Base-by-base conservation (phyloP, 2,888 invertebrate genomes). In the Lutraria lutraria region DNA sequence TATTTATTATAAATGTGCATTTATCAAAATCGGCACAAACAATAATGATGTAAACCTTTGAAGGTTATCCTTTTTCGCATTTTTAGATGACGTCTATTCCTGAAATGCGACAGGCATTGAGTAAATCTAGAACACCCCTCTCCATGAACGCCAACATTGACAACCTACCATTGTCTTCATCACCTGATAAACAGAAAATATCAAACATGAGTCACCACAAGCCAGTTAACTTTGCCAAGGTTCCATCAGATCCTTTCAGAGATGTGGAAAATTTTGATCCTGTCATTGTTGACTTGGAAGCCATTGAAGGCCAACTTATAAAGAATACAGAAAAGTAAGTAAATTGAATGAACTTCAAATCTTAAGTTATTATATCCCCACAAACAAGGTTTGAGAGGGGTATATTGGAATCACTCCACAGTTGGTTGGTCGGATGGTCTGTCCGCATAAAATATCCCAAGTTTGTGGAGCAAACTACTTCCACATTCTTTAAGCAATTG, bases 251-350 rank as follows among this genome's bases (percentile, higher is more conserved):
- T 79, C 21, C 34, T 34, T 34, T 53, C 4, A 56, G 19, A 60
- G 60, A 81, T 52, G 54, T 85, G 29, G 88, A 83, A 8, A 89
- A 86, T 60, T 89, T 92, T 86, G 91, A 92, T 34, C 92, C 92
- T 16, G 89, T 87, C 8, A 82, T 80, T n/a, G 92, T 92, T 0
- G 87, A 91, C 72, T 63, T 91, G 63, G 63, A 89, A 25, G 72
- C 85, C 13, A 68, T 92, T 21, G 90, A 92, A 72, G 89, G 91
- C 29, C 89, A 92, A 81, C 89, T 90, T 21, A 63, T 85, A 31
- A 12, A 21, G 12, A 85, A 85, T 85, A 56, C 85, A 52, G 54
- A n/a, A 54, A 53, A 25, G 81, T 76, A 31, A 76, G 34, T 43
- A 2, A 2, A 43, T 43, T 43, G 43, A 43, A 4, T 43, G 43